These are phyloP conservation scores for Hippocampus kuda DNA, from an alignment of 2,797 vertebrate species.

Conservation along the genomic window DNA sequence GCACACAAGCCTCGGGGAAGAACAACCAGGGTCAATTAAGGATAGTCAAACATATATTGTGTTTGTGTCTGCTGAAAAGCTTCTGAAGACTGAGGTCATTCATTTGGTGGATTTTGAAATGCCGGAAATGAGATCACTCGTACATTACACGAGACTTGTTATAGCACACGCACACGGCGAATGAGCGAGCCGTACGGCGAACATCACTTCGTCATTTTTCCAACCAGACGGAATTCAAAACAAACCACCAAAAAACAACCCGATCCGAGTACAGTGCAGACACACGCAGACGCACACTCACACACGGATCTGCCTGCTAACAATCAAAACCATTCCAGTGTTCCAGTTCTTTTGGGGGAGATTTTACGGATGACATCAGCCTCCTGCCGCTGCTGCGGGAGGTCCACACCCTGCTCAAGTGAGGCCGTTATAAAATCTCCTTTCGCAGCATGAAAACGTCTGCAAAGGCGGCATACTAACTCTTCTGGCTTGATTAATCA, in stretches of 20 bases:
- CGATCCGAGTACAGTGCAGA: conserved; percentile 17
- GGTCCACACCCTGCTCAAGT: conserved; percentile 47
- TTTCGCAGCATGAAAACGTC: background rate
- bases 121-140: conserved; percentile 52
- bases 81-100: conserved; percentile 53
- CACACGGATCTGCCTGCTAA: conserved; percentile 39
- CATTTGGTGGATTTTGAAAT: conserved; percentile 30
- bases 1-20: background rate
- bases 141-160: conserved; percentile 5
- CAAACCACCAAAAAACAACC: conserved; percentile 25
- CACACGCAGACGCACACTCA: conserved; percentile 18
- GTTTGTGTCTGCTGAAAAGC: conserved; percentile 25
- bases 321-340: conserved; percentile 44
- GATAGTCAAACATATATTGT: conserved; percentile 2
- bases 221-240: conserved; percentile 41
- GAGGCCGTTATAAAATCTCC: conserved; percentile 9
- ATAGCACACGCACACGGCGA: conserved; percentile 17
- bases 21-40: background rate
- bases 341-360: conserved; percentile 48
- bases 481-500: background rate
- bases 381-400: conserved; percentile 21
- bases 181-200: conserved; percentile 42
- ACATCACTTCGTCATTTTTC: conserved; percentile 28
- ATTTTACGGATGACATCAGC: conserved; percentile 59
- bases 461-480: background rate